Evolutionary conservation across 2,113 vertebrate genomes (phyloP), one percentile per base, ranked within the genome.

Genomic region (Rynchops niger): DNA sequence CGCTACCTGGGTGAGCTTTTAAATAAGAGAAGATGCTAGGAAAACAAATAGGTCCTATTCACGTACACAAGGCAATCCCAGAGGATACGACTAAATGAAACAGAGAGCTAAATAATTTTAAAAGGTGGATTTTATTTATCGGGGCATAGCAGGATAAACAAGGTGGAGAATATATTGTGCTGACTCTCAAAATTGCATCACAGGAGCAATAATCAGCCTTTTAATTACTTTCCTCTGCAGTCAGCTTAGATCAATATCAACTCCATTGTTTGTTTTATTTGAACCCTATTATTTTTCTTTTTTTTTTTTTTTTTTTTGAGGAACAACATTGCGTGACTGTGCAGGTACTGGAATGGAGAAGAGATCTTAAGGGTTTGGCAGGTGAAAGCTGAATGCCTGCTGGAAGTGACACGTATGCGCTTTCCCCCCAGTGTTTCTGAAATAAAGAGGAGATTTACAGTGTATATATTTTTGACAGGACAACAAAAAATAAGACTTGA

Each of bases 191-290:
- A 98, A 95, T 96, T 97, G 84, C 95, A 91, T 97, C 93, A 94
- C 67, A 93, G 88, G 56, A 96, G 70, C 71, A 96, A 96, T 95
- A 95, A 97, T 95, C 95, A 62, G 4, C 52, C 87, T 89, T 98
- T 97, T 95, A 95, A 97, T 97, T 96, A 91, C 83, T 95, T 96
- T 96, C 56, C 79, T 97, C 90, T 96, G 93, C 86, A 97, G 88
- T 79, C 82, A 95, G 43, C 87, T 97, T 96, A 97, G 86, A 97
- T 96, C 72, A 96, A 87, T 91, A 97, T 88, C 90, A 97, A 71
- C 32, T 92, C 83, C 86, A 93, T 82, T 86, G 71, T 91, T 88
- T 85, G 30, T 72, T 96, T 97, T 93, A 95, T 93, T 96, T 76
- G 34, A 96, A 90, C 78, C 15, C 8, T 80, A 50, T 94, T 95